Percentiles rank a stretch among this genome's conserved stretches.
Conservation (phyloP, 1,140 invertebrate species). For the Alviniconcha marisindica region DNA sequence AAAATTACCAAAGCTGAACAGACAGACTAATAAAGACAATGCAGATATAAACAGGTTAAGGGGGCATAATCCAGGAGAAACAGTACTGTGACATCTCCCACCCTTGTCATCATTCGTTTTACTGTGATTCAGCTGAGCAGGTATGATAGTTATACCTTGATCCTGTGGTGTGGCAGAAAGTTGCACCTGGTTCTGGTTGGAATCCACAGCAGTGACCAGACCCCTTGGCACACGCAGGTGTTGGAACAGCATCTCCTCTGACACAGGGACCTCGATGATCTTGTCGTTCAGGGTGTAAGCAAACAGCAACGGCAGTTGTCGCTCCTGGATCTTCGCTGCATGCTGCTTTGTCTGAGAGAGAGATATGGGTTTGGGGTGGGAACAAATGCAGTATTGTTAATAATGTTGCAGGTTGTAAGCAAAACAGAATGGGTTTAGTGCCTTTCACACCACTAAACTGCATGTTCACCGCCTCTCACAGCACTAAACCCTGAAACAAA, state of each 20-base stretch:
- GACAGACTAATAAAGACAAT: neutral
- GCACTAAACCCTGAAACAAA: too few species aligned
- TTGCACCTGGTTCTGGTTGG: neutral
- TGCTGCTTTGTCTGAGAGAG: neutral
- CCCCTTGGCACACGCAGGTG: slow-evolving; percentile 10
- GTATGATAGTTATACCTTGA: neutral
- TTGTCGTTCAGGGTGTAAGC: slow-evolving; percentile 37
- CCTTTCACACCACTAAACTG: neutral
- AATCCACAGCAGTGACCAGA: neutral
- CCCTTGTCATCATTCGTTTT: too few species aligned
- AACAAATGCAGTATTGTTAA: too few species aligned
- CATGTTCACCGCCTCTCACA: neutral
- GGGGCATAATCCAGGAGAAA: too few species aligned
- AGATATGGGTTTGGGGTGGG: too few species aligned
- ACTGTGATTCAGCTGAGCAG: too few species aligned
- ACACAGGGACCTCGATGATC: slow-evolving; percentile 23
- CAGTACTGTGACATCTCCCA: too few species aligned
- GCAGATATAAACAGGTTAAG: too few species aligned
- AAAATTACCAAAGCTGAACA: neutral
- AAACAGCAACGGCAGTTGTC: slow-evolving; percentile 26
- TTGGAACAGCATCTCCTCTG: slow-evolving; percentile 22
- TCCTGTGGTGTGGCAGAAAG: neutral
- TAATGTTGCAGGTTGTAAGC: too few species aligned
- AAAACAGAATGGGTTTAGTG: too few species aligned
- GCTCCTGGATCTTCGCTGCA: slow-evolving; percentile 13